Conservation (phyloP, 2,113 vertebrate genomes). For the Pseudopodoces humilis region DNA sequence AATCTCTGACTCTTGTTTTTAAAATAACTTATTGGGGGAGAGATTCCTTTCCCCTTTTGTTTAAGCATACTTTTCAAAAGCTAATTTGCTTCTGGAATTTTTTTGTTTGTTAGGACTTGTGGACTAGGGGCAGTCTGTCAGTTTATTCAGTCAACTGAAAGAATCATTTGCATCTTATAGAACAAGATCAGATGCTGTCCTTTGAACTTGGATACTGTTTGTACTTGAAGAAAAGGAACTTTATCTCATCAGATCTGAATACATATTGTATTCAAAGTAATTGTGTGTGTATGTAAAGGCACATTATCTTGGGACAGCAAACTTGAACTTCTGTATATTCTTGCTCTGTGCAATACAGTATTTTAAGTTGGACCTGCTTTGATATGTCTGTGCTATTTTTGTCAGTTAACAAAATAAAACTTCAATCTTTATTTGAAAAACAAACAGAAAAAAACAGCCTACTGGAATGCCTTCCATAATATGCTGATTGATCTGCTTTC, state of each 20-base stretch:
- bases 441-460: neutral
- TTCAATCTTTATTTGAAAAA: neutral
- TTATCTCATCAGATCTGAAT: conserved; percentile 11
- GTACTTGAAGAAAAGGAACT: conserved; percentile 19
- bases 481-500: neutral
- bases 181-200: neutral
- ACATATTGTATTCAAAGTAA: neutral
- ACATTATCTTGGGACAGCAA: neutral
- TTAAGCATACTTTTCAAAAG: neutral
- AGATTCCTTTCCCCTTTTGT: neutral
- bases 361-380: neutral
- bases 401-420: neutral
- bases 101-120: neutral
- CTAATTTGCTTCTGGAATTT: neutral
- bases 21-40: neutral
- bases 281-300: neutral
- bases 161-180: neutral
- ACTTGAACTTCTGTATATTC: neutral
- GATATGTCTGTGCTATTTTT: neutral
- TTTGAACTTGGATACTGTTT: conserved; percentile 20
- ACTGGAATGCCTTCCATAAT: neutral
- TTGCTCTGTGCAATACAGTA: neutral
- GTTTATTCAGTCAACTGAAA: conserved; percentile 1
- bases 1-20: neutral
- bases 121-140: neutral